phyloP scores from a whole-genome alignment of 2,888 invertebrate genomes.

The Hipparchia semele region DNA sequence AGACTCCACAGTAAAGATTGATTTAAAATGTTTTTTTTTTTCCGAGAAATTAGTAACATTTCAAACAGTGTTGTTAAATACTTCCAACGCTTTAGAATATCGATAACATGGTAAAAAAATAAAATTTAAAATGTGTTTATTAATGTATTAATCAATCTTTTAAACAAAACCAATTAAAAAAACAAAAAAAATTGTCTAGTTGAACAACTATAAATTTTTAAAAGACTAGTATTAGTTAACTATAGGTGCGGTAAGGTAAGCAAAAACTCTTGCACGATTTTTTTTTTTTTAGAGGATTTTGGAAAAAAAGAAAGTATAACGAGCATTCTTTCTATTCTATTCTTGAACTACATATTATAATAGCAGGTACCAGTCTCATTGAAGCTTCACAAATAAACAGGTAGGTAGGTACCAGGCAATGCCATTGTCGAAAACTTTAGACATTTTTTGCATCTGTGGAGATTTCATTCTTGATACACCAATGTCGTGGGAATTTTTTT shows the following conservation, averaged over 20 bases:
- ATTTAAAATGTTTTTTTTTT: too few species aligned
- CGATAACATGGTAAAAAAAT: too few species aligned
- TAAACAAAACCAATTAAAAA: too few species aligned
- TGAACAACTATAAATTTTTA: not conserved
- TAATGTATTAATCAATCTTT: too few species aligned
- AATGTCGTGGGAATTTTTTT: not conserved
- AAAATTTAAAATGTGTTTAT: too few species aligned
- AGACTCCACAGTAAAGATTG: too few species aligned
- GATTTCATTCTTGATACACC: not conserved
- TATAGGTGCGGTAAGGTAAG: not conserved
- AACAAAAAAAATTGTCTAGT: not conserved
- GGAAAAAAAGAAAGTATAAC: not conserved
- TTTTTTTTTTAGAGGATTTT: not conserved
- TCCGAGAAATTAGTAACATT: too few species aligned
- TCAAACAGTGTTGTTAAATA: too few species aligned
- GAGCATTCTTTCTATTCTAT: conserved; percentile 5
- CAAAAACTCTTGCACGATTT: not conserved
- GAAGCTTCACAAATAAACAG: conserved; percentile 7
- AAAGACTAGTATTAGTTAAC: too few species aligned
- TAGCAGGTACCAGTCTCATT: conserved; percentile 15
- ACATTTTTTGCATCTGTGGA: not conserved
- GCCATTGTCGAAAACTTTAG: not conserved
- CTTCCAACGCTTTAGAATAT: too few species aligned
- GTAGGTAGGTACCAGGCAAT: not conserved
- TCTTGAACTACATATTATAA: not conserved